These are phyloP conservation scores for Polyommatus iphigenia DNA, from an alignment of 2,888 invertebrate species.

Conservation along the genomic window DNA sequence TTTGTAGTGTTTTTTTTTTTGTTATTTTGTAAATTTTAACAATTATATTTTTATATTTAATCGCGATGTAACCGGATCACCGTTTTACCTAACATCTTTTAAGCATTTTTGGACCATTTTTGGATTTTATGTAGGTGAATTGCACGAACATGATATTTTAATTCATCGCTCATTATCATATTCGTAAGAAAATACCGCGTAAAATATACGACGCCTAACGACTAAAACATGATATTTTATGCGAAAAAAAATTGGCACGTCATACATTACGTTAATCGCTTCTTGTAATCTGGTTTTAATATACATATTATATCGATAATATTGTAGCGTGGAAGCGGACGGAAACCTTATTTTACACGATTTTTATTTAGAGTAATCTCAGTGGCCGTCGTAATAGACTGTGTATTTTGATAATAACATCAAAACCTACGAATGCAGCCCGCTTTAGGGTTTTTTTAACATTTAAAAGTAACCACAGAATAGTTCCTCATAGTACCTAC, in stretches of 20 bases:
- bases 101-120: slow-evolving; percentile 57
- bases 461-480: slow-evolving; percentile 69
- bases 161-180: slow-evolving; percentile 40
- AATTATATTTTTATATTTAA: slow-evolving; percentile 58
- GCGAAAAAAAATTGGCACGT: slow-evolving; percentile 26
- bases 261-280: slow-evolving; percentile 28
- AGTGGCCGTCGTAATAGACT: slow-evolving; percentile 57
- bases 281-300: slow-evolving; percentile 24
- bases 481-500: slow-evolving; percentile 81
- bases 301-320: slow-evolving; percentile 42
- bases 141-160: slow-evolving; percentile 42
- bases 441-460: slow-evolving; percentile 54
- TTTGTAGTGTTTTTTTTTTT: slow-evolving; percentile 68
- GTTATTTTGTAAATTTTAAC: slow-evolving; percentile 77
- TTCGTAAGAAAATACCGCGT: slow-evolving; percentile 28
- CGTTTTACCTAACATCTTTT: slow-evolving; percentile 54
- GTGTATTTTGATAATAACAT: slow-evolving; percentile 75
- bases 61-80: slow-evolving; percentile 65
- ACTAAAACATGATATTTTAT: slow-evolving; percentile 25
- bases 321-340: slow-evolving; percentile 45
- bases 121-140: slow-evolving; percentile 41
- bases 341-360: slow-evolving; percentile 47
- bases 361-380: slow-evolving; percentile 49
- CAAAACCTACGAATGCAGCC: slow-evolving; percentile 63
- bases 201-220: slow-evolving; percentile 28